Evolutionary conservation across 2,113 vertebrate species (phyloP).

Genomic region (Callipepla squamata): DNA sequence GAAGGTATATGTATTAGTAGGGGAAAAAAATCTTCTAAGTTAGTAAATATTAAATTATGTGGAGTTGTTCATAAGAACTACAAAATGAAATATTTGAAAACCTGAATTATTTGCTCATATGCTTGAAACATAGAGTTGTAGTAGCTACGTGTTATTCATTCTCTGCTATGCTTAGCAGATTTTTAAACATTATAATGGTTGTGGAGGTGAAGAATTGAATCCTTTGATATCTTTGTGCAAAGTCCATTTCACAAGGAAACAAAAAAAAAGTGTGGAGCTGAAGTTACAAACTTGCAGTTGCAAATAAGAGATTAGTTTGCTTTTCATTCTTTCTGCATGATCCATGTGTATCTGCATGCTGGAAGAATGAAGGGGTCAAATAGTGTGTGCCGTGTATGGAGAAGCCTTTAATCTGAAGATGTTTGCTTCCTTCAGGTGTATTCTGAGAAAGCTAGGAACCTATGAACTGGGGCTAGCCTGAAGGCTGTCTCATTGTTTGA

Average conservation of each 20-base stretch:
- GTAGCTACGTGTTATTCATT: neutral
- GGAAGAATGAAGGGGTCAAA: neutral
- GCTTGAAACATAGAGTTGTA: neutral
- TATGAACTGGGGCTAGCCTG: neutral
- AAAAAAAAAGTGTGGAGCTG: neutral
- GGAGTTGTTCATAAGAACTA: neutral
- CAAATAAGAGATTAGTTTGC: neutral
- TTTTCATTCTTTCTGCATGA: neutral
- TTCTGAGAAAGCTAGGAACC: neutral
- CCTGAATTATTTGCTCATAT: neutral
- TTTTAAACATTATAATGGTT: neutral
- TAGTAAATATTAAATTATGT: neutral
- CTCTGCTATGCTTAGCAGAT: neutral
- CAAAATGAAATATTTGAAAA: neutral
- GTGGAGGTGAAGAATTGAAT: neutral
- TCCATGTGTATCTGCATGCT: neutral
- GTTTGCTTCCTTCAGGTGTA: neutral
- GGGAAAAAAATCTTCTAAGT: neutral
- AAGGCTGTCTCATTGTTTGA: neutral
- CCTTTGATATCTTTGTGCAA: neutral
- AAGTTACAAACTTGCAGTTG: neutral
- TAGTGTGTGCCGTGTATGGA: neutral
- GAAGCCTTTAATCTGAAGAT: neutral
- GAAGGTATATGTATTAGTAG: neutral
- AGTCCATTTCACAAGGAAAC: neutral